Evolutionary conservation across 2,888 invertebrate genomes (phyloP).

Genomic region (Tyria jacobaeae): DNA sequence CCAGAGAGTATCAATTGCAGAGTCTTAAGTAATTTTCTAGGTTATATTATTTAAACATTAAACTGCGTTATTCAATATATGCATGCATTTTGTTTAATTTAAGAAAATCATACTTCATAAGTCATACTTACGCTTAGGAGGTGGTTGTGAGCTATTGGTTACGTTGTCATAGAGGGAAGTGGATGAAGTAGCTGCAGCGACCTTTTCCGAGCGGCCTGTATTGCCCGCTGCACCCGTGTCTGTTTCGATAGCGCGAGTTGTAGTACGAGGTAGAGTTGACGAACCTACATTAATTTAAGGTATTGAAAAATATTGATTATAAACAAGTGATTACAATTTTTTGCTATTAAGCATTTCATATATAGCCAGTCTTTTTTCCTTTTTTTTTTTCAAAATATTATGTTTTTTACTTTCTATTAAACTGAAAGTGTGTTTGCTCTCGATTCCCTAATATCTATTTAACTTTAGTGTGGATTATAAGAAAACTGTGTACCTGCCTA

Average conservation of each 20-base stretch:
- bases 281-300: too few relatives aligned
- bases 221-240: slow-evolving; percentile 84
- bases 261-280: slow-evolving; percentile 93
- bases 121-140: slow-evolving; percentile 82
- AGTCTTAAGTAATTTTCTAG: background rate
- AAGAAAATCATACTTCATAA: too few relatives aligned
- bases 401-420: background rate
- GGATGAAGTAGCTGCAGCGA: slow-evolving; percentile 94
- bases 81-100: too few relatives aligned
- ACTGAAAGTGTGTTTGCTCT: background rate
- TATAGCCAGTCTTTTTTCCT: background rate
- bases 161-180: slow-evolving; percentile 96
- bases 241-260: slow-evolving; percentile 90
- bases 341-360: too few relatives aligned
- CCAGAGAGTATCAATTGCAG: background rate
- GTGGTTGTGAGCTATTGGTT: slow-evolving; percentile 80
- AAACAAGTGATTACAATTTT: too few relatives aligned
- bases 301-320: too few relatives aligned
- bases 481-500: too few relatives aligned
- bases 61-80: too few relatives aligned
- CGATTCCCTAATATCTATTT: background rate
- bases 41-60: too few relatives aligned
- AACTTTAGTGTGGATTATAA: too few relatives aligned
- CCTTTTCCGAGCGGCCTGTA: slow-evolving; percentile 89
- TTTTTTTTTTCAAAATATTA: background rate